Conservation (phyloP, 2,888 invertebrate genomes). For the Liposcelis brunnea region DNA sequence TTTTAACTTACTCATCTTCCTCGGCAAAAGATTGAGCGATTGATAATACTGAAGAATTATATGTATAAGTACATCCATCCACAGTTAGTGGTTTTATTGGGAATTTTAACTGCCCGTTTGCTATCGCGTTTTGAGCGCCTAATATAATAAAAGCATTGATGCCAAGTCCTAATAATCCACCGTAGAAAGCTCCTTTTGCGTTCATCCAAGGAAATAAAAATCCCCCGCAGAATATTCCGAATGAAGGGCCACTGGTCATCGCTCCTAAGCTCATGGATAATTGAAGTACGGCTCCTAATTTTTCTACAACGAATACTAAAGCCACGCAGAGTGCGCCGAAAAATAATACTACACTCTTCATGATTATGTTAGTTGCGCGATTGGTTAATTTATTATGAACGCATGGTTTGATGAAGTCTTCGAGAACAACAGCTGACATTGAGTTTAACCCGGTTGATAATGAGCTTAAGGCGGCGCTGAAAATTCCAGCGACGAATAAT, state of each 20-base stretch:
- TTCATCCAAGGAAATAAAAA: constrained; percentile 52
- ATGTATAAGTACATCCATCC: constrained; percentile 15
- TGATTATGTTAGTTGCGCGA: constrained; percentile 26
- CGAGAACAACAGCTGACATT: constrained; percentile 55
- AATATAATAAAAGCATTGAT: constrained; percentile 43
- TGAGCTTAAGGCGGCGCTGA: constrained; percentile 32
- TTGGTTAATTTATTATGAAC: constrained; percentile 36
- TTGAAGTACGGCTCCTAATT: constrained; percentile 57
- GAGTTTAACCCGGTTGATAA: constrained; percentile 62
- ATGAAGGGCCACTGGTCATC: constrained; percentile 50
- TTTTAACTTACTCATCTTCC: too few relatives aligned
- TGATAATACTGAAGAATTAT: not conserved
- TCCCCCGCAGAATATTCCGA: constrained; percentile 46
- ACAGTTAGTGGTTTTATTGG: constrained; percentile 15
- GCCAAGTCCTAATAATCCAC: constrained; percentile 36
- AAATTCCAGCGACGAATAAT: constrained; percentile 5
- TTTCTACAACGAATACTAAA: constrained; percentile 53
- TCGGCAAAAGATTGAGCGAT: not conserved
- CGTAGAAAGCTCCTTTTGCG: constrained; percentile 38
- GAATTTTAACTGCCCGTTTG: constrained; percentile 26
- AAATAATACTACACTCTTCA: constrained; percentile 36
- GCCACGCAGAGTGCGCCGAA: constrained; percentile 49
- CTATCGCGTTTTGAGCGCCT: constrained; percentile 43
- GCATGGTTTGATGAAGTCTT: constrained; percentile 52
- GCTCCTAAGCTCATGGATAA: constrained; percentile 49